Base-by-base conservation (phyloP, 1,140 invertebrate genomes). In the Heliconius hewitsoni region DNA sequence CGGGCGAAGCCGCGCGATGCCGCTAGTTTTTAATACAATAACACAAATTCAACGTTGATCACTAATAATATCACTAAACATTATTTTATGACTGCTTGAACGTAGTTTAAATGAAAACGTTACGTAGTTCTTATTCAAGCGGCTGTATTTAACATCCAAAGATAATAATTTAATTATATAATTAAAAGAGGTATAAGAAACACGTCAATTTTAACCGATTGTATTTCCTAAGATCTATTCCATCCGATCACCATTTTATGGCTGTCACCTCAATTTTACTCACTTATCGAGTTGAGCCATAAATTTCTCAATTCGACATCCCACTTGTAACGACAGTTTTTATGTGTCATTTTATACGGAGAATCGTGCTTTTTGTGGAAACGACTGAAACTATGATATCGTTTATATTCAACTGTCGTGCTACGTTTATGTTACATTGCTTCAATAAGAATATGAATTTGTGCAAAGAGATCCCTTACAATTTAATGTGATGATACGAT, bases 351-450 rank as follows among this genome's bases (percentile, higher is more conserved):
- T n/a, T 79, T 75, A 79, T 71, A 39, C 27, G 27, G 46, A 34
- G 70, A 71, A 79, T 71, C 55, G 73, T 57, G 73, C 23, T 73
- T 55, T 70, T 42, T 39, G 19, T 60, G 73, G 6, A 60, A 71
- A 71, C 57, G 27, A 18, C 30, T 79, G 57, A 71, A 46, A 75
- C 34, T 74, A 70, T 60, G 72, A 74, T 39, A 30, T 23, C 42
- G 50, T 79, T 79, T 79, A 74, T 79, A 79, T 79, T 79, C 78
- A 79, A 79, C 57, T 71, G 50, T 71, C 13, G 39, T 34, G 3
- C 19, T 50, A 74, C 77, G 46, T 75, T 79, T 78, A 78, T 72
- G 42, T 75, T 55, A 75, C 70, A 71, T 46, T 23, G 42, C 66
- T 71, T 16, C 13, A 71, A 34, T 37, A 71, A n/a, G 55, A 57